Percentiles rank a stretch among this genome's conserved stretches.
phyloP scores from a whole-genome alignment of 1,140 invertebrate species.

The Cherax destructor region DNA sequence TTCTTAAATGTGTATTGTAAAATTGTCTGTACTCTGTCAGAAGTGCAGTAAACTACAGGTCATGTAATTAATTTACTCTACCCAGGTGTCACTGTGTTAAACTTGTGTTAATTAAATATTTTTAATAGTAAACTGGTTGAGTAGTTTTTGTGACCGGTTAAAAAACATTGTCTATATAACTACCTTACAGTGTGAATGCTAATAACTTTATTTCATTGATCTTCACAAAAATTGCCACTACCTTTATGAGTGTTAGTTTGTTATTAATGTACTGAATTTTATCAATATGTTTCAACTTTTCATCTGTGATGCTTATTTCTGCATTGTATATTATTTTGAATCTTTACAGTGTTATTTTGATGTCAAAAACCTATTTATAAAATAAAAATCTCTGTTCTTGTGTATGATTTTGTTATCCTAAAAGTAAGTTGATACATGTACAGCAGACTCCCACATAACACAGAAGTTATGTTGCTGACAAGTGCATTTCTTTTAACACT shows the following conservation, averaged over 20 bases:
- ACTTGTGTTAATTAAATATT: slow-evolving; percentile 18
- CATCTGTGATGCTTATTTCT: slow-evolving; percentile 60
- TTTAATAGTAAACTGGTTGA: slow-evolving; percentile 9
- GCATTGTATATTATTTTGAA: slow-evolving; percentile 60
- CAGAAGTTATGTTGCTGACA: too few relatives aligned
- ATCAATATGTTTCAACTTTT: slow-evolving; percentile 40
- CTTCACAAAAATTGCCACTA: neutral
- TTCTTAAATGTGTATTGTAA: slow-evolving; percentile 47
- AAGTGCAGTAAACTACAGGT: neutral
- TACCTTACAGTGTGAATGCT: neutral
- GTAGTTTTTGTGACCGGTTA: slow-evolving; percentile 4
- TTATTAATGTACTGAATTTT: slow-evolving; percentile 25
- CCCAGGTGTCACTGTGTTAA: slow-evolving; percentile 28
- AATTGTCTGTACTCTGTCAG: slow-evolving; percentile 11
- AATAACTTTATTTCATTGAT: neutral
- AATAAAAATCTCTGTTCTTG: slow-evolving; percentile 59
- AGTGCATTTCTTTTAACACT: too few relatives aligned
- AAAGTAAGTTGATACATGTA: neutral
- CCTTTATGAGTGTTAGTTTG: slow-evolving; percentile 17
- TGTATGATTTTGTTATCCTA: slow-evolving; percentile 5
- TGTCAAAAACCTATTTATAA: slow-evolving; percentile 63
- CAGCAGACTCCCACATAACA: too few relatives aligned
- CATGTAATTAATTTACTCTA: neutral
- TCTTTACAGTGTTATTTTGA: slow-evolving; percentile 57
- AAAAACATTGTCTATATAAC: neutral